Conservation (phyloP, 35 echinoderm and acorn worm species). For the Strongylocentrotus purpuratus region DNA sequence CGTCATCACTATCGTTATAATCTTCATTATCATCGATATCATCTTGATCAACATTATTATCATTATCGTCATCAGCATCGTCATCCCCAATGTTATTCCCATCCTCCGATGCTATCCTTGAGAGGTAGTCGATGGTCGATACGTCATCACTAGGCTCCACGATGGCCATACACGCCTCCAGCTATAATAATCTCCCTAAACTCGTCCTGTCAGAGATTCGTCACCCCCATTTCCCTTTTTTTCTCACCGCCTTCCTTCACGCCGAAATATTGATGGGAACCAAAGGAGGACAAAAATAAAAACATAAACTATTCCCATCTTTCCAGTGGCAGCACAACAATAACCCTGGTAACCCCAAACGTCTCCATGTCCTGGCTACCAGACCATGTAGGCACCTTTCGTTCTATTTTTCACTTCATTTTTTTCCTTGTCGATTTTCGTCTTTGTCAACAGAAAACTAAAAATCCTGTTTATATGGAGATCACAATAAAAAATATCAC, state of each 20-base stretch:
- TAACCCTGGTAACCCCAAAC: background rate
- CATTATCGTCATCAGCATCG: background rate
- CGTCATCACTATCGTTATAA: too few species aligned
- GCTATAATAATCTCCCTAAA: background rate
- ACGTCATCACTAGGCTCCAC: background rate
- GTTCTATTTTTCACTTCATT: background rate
- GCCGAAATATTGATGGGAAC: background rate
- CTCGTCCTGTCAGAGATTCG: background rate
- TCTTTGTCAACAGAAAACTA: background rate
- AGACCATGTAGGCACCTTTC: background rate
- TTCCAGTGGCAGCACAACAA: background rate
- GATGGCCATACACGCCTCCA: background rate
- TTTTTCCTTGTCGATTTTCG: background rate
- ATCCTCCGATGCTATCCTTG: background rate
- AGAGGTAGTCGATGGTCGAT: background rate
- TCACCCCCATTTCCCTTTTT: background rate
- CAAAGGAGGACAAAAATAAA: background rate
- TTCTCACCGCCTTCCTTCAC: background rate
- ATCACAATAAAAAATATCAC: constrained; percentile 15
- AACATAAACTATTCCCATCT: background rate
- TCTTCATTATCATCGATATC: too few species aligned
- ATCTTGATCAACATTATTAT: too few species aligned
- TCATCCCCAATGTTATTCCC: background rate
- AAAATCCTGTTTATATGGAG: background rate
- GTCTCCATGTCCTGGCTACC: background rate